Base-by-base conservation (phyloP, 2,888 invertebrate genomes). In the Petrophora chlorosata region DNA sequence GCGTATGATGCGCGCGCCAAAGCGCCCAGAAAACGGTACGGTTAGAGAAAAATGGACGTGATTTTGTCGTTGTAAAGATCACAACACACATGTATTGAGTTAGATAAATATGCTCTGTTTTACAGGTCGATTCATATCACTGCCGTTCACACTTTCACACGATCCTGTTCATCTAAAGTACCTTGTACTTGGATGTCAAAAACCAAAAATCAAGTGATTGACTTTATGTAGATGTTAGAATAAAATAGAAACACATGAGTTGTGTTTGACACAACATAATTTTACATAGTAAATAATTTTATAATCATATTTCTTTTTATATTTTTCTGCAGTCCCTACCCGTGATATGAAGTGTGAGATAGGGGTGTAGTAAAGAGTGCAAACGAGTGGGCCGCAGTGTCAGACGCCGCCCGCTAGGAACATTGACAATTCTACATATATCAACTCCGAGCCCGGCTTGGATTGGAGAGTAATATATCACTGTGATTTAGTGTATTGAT, bases 331-430 rank as follows among this genome's bases (percentile, higher is more conserved):
- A 17, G 52, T 76, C 79, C 73, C 22, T 78, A 75, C 77, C 28
- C 42, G 60, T 59, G 67, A 76, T 72, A 79, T 81, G 81, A 85
- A 75, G 80, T 83, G 84, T 80, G 85, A 82, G 82, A 82, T 80
- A 77, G 81, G 84, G 84, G 81, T 80, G 82, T 77, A 81, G 83
- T 88, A 88, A 88, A 87, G 85, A 88, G 88, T 87, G 87, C 86
- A 85, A 88, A 88, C 87, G 89, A 85, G 70, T 80, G 82, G 77
- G 79, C 75, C 82, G 78, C 77, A 73, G 76, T 82, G 83, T 85
- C 84, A 83, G 82, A 65, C 79, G 69, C 63, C 79, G 69, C 63
- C 64, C 64, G 60, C 74, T 76, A 74, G 76, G 79, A 80, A 82
- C 81, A 81, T 82, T 78, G 80, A 71, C 79, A 77, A 81, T 81